Conservation (phyloP, 2,797 vertebrate genomes). For the Oryzias sinensis region DNA sequence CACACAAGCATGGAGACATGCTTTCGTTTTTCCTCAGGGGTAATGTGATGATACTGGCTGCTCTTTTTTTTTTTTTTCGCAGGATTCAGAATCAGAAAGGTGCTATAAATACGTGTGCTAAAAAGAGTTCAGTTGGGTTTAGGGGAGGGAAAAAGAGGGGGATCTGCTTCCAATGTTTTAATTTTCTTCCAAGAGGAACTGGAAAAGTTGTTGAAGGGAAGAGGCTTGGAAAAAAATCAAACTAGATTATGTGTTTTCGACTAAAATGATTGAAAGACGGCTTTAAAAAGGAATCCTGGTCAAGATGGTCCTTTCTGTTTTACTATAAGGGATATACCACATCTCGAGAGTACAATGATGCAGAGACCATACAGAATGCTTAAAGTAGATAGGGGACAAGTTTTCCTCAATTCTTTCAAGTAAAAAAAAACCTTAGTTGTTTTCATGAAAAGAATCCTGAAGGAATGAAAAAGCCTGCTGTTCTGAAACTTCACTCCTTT, state of each 20-base stretch:
- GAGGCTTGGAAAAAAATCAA: constrained; percentile 21
- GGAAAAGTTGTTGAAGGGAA: constrained; percentile 37
- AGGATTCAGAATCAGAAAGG: constrained; percentile 57
- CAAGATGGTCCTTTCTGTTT: not conserved
- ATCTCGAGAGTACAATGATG: constrained; percentile 9
- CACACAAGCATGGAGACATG: constrained; percentile 63
- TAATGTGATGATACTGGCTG: constrained; percentile 59
- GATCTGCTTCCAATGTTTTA: constrained; percentile 29
- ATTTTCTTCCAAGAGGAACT: constrained; percentile 26
- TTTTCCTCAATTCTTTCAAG: constrained; percentile 32
- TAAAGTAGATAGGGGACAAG: constrained; percentile 28
- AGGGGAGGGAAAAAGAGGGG: constrained; percentile 1
- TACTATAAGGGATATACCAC: constrained; percentile 15
- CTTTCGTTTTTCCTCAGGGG: constrained; percentile 52
- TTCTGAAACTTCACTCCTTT: constrained; percentile 47
- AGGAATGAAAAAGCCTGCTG: constrained; percentile 37
- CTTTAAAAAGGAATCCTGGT: constrained; percentile 26
- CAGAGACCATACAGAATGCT: constrained; percentile 26
- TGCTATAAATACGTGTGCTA: constrained; percentile 67
- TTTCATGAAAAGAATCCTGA: constrained; percentile 45
- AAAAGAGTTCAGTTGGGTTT: constrained; percentile 51
- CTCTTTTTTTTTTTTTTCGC: constrained; percentile 39
- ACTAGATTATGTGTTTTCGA: no score
- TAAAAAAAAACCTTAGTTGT: constrained; percentile 24
- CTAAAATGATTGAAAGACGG: constrained; percentile 14